Base-by-base conservation (phyloP, 2,797 vertebrate genomes). In the Distichodus sexfasciatus region DNA sequence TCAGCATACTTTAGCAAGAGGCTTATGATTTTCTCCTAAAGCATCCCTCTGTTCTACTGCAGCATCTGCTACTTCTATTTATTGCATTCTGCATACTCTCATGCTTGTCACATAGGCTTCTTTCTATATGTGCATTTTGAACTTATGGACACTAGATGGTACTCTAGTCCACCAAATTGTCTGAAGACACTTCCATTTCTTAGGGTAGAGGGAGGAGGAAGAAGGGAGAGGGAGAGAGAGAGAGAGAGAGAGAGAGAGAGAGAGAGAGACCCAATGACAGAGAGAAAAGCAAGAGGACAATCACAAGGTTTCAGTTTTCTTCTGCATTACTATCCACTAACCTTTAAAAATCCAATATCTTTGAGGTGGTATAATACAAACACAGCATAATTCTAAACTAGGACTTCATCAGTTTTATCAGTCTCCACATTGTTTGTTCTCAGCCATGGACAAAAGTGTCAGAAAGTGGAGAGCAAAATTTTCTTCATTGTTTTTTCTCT, bases 101-200 rank as follows among this genome's bases (percentile, higher is more conserved):
- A n/a, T n/a, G n/a, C n/a, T n/a, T n/a, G n/a, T n/a, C n/a, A n/a
- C n/a, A n/a, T n/a, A n/a, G n/a, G n/a, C n/a, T n/a, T n/a, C n/a
- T n/a, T n/a, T n/a, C n/a, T n/a, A n/a, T 11, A 19, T 9, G 19
- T 6, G 29, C 29, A 35, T 14, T 24, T 19, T 21, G 38, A 60
- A 55, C 54, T 69, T 75, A 47, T 12, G 19, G 58, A 73, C 65
- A 63, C 43, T 44, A 28, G 73, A 71, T 47, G 70, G 70, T 75
- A 40, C 12, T 63, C 43, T 58, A 72, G 67, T 60, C 53, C 70
- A 64, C 10, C 15, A 29, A 19, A 55, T 46, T 4, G 2, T 36
- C 38, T 17, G 19, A 2, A 51, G 12, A 59, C 57, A 33, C 36
- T 31, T 55, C 47, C 43, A 46, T 54, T 3, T n/a, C 24, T 54